These are phyloP conservation scores for Pocillopora meandrina DNA, from an alignment of 92 coral and sea anemone species.

Conservation along the genomic window DNA sequence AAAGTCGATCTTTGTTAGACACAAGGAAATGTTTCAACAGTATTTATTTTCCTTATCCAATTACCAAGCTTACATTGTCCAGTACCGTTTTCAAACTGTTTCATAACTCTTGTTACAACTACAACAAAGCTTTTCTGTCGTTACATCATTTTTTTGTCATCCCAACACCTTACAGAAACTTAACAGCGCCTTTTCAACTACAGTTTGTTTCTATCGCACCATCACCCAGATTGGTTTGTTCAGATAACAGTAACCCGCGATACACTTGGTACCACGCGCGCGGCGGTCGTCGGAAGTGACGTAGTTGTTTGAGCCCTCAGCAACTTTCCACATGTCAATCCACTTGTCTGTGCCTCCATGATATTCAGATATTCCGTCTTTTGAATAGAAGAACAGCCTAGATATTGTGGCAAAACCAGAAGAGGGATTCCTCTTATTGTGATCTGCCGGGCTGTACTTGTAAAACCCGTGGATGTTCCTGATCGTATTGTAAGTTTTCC, in stretches of 20 bases:
- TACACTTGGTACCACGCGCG: conserved; percentile 65
- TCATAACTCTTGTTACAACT: neutral
- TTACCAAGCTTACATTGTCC: too few relatives aligned
- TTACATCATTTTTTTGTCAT: neutral
- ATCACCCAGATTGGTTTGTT: conserved; percentile 69
- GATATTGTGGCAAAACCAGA: conserved; percentile 52
- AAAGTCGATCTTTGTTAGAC: too few relatives aligned
- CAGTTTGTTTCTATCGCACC: conserved; percentile 57
- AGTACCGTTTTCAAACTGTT: neutral
- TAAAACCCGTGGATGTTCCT: conserved; percentile 61
- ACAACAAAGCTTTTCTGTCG: neutral
- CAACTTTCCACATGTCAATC: conserved; percentile 53
- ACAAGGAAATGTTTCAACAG: too few relatives aligned
- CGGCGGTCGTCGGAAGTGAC: conserved; percentile 48
- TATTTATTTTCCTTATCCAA: too few relatives aligned
- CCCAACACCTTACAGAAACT: neutral
- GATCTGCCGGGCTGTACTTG: conserved; percentile 66
- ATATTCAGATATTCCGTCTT: conserved; percentile 27
- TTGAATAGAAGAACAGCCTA: conserved; percentile 23
- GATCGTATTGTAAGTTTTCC: neutral
- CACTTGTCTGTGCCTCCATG: conserved; percentile 51
- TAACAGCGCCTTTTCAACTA: neutral
- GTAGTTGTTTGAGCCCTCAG: conserved; percentile 48
- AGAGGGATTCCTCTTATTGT: conserved; percentile 47
- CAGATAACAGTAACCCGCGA: conserved; percentile 74